These are phyloP conservation scores for Himantopus leucocephalus DNA, from an alignment of 2,113 vertebrate genomes.

Conservation along the genomic window DNA sequence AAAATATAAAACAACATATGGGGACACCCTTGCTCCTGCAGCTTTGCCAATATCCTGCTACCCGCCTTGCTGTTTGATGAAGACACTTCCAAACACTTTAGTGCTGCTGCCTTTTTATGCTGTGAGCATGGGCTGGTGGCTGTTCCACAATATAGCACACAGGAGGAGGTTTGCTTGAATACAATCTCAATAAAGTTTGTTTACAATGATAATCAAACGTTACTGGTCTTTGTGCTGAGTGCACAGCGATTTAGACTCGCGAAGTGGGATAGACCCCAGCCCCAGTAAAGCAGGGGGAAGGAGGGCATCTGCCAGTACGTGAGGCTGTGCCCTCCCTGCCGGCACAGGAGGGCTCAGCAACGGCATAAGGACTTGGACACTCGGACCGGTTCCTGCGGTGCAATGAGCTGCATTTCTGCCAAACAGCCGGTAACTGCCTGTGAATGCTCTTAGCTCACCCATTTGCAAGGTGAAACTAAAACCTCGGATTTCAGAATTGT, in stretches of 20 bases:
- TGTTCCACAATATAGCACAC: background rate
- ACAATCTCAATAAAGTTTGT: background rate
- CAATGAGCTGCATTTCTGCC: background rate
- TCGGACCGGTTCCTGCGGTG: background rate
- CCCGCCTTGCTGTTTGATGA: background rate
- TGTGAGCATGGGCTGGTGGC: background rate
- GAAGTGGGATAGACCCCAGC: background rate
- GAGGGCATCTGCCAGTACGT: background rate
- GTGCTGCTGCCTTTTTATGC: background rate
- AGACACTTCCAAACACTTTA: background rate
- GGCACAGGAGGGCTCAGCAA: background rate
- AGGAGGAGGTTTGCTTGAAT: constrained; percentile 2
- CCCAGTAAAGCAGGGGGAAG: background rate
- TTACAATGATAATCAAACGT: constrained; percentile 33
- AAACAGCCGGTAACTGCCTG: background rate
- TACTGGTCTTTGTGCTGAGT: background rate
- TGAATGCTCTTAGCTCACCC: background rate
- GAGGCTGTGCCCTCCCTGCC: background rate
- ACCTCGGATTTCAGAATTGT: background rate
- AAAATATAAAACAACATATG: constrained; percentile 11
- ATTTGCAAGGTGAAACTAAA: background rate
- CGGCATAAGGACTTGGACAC: background rate
- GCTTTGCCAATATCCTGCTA: background rate
- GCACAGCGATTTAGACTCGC: background rate
- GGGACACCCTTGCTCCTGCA: background rate